phyloP scores from a whole-genome alignment of 1,140 invertebrate species.

The Leptoteleia sp. region DNA sequence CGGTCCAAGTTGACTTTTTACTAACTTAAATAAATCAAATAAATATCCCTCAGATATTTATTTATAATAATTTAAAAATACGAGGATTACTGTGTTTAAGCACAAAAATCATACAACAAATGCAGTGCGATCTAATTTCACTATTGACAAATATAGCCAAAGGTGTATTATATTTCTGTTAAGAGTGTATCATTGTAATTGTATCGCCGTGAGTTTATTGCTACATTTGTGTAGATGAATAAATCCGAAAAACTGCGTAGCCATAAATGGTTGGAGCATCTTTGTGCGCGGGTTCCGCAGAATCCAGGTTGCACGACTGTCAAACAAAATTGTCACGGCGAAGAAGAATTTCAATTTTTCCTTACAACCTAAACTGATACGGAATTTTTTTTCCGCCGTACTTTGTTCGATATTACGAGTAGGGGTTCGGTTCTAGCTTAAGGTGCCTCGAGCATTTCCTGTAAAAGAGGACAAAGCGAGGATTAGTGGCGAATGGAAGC shows the following conservation, averaged over 20 bases:
- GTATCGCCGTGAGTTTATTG: neutral
- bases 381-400: constrained; percentile 22
- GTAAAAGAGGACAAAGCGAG: constrained; percentile 57
- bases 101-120: too few relatives aligned
- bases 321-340: constrained; percentile 22
- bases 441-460: constrained; percentile 57
- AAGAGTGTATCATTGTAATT: too few relatives aligned
- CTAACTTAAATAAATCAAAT: too few relatives aligned
- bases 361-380: constrained; percentile 23
- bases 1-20: too few relatives aligned
- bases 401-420: constrained; percentile 47
- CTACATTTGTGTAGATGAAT: neutral
- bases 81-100: too few relatives aligned
- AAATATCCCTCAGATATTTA: too few relatives aligned
- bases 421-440: constrained; percentile 31
- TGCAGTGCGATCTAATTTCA: too few relatives aligned
- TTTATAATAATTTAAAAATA: too few relatives aligned
- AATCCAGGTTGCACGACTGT: constrained; percentile 14
- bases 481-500: constrained; percentile 42
- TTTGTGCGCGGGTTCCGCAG: constrained; percentile 2
- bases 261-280: constrained; percentile 10
- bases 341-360: constrained; percentile 29
- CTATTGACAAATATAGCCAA: too few relatives aligned
- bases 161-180: too few relatives aligned
- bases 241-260: neutral